These are phyloP conservation scores for Platypus cylindrus DNA, from an alignment of 2,888 invertebrate species.

Conservation along the genomic window DNA sequence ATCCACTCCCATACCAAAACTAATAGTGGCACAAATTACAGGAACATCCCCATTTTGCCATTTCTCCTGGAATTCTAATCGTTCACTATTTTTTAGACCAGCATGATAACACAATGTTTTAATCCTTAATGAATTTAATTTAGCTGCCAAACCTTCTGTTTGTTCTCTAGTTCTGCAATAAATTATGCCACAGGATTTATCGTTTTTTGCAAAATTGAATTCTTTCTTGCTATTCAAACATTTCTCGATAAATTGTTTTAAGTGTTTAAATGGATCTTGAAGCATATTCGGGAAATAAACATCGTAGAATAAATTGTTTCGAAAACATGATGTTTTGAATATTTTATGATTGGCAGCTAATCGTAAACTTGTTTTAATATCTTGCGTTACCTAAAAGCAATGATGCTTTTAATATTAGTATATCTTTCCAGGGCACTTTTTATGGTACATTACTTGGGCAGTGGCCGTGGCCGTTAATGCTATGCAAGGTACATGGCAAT, in stretches of 20 bases:
- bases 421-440: not conserved
- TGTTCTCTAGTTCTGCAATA: constrained; percentile 47
- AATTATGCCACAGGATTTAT: constrained; percentile 24
- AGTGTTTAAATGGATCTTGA: constrained; percentile 67
- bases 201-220: constrained; percentile 27
- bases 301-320: constrained; percentile 90
- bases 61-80: constrained; percentile 70
- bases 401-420: not conserved
- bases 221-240: constrained; percentile 49
- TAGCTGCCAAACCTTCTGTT: constrained; percentile 71
- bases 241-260: constrained; percentile 59
- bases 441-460: constrained; percentile 39
- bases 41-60: constrained; percentile 85
- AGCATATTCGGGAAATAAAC: constrained; percentile 78
- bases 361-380: constrained; percentile 64
- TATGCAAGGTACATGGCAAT: constrained; percentile 66
- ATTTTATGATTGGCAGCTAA: constrained; percentile 30
- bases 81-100: constrained; percentile 60
- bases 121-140: constrained; percentile 61
- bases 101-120: constrained; percentile 81
- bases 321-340: constrained; percentile 81
- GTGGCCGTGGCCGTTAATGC: constrained; percentile 95
- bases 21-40: constrained; percentile 92
- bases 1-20: constrained; percentile 99
- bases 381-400: constrained; percentile 55